Evolutionary conservation across 2,888 invertebrate genomes (phyloP).

Genomic region (Eristalis intricaria): DNA sequence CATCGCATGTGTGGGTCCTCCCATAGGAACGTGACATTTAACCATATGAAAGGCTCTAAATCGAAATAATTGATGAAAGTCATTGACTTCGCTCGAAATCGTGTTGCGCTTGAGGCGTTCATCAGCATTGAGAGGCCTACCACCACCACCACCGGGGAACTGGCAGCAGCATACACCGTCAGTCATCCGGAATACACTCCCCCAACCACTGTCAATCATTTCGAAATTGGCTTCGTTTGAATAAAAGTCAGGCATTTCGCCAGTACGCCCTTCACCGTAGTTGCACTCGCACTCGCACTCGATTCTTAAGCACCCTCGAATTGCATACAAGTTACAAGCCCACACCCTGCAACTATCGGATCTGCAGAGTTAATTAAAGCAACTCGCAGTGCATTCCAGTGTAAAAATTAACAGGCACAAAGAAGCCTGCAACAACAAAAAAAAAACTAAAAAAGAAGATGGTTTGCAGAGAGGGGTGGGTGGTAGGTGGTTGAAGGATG

Average conservation of each 20-base stretch:
- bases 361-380: constrained; percentile 54
- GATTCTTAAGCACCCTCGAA: constrained; percentile 21
- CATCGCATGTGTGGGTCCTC: not conserved
- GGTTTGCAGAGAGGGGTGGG: not conserved
- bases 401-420: constrained; percentile 36
- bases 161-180: constrained; percentile 35
- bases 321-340: constrained; percentile 12
- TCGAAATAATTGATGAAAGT: constrained; percentile 56
- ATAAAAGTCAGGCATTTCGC: constrained; percentile 49
- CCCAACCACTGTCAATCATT: constrained; percentile 50
- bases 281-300: constrained; percentile 7
- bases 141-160: not conserved
- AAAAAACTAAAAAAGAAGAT: constrained; percentile 4
- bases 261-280: not conserved
- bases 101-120: not conserved
- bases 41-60: constrained; percentile 39
- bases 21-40: constrained; percentile 52
- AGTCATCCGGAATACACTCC: constrained; percentile 28
- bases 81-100: constrained; percentile 8
- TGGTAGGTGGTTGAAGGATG: too few species aligned
- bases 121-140: not conserved
- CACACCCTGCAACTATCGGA: constrained; percentile 11
- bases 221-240: constrained; percentile 63
- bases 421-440: not conserved
- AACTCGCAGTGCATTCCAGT: constrained; percentile 45